Conservation (phyloP, 2,797 vertebrate species). For the Halcyon badia region DNA sequence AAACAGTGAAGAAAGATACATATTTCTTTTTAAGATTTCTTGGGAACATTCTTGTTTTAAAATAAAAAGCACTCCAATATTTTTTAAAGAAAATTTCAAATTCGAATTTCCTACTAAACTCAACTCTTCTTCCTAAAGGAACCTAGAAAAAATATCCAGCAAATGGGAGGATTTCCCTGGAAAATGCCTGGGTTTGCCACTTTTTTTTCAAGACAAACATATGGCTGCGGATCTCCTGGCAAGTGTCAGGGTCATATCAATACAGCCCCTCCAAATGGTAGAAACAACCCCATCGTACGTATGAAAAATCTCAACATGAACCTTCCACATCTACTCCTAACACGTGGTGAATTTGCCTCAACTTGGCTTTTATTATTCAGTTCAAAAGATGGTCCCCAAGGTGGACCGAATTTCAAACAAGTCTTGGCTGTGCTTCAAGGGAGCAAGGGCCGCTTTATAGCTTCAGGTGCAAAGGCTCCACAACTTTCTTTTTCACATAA, state of each 20-base stretch:
- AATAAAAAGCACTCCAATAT: not conserved
- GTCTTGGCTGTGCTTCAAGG: conserved; percentile 16
- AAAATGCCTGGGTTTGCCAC: not conserved
- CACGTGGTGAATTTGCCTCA: not conserved
- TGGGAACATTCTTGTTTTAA: not conserved
- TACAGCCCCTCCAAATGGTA: not conserved
- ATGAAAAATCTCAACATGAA: not conserved
- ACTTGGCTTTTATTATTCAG: conserved; percentile 13
- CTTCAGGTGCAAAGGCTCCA: conserved; percentile 17
- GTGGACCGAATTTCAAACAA: conserved; percentile 38
- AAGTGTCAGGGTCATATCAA: not conserved
- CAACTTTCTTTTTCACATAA: conserved; percentile 13
- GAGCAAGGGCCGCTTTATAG: not conserved
- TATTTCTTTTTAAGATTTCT: conserved; percentile 2
- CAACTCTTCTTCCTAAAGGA: not conserved
- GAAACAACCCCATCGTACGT: accelerated
- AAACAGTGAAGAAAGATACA: not conserved
- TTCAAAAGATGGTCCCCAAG: not conserved
- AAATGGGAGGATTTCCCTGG: not conserved
- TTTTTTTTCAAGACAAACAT: not conserved
- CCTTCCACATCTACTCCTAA: not conserved
- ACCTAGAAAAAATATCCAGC: not conserved
- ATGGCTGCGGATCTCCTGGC: not conserved
- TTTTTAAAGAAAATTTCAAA: not conserved
- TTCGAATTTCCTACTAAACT: not conserved